These are phyloP conservation scores for Napeogenes inachia DNA, from an alignment of 2,888 invertebrate genomes.

Conservation along the genomic window DNA sequence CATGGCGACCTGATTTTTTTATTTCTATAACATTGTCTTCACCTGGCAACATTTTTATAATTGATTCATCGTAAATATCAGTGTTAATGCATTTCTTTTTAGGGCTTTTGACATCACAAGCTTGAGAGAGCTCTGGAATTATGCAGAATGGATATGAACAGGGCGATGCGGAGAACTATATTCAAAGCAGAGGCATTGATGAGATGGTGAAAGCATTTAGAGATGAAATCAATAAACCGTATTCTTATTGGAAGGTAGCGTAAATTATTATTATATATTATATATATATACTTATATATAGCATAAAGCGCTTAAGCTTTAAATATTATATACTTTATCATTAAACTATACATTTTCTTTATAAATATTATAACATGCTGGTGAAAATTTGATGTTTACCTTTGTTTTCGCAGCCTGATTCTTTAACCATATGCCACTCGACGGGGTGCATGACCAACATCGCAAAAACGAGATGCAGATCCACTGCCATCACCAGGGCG, in stretches of 20 bases:
- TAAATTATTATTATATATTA: too few species aligned
- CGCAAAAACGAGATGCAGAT: slow-evolving; percentile 81
- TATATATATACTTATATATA: too few species aligned
- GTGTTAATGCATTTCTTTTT: slow-evolving; percentile 41
- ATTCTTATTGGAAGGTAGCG: too few species aligned
- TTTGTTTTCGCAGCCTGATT: slow-evolving; percentile 34
- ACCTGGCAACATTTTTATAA: slow-evolving; percentile 62
- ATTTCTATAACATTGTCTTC: slow-evolving; percentile 47
- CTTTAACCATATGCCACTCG: slow-evolving; percentile 80
- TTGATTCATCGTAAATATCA: slow-evolving; percentile 53
- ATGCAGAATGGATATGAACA: slow-evolving; percentile 9
- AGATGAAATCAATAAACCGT: neutral
- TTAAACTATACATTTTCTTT: neutral
- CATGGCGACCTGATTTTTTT: slow-evolving; percentile 41
- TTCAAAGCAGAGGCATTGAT: neutral
- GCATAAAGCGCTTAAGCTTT: too few species aligned
- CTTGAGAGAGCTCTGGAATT: slow-evolving; percentile 45
- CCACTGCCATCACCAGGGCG: slow-evolving; percentile 80
- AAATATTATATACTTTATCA: too few species aligned
- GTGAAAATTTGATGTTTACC: slow-evolving; percentile 36
- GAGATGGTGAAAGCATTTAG: neutral
- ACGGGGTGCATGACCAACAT: slow-evolving; percentile 86
- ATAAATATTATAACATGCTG: neutral
- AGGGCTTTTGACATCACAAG: slow-evolving; percentile 24
- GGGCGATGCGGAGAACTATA: neutral